A percentile compares a stretch with the other conserved stretches of the same genome.
Evolutionary conservation across 2,797 vertebrate genomes (phyloP).

Genomic region (Myiotriccus ornatus): DNA sequence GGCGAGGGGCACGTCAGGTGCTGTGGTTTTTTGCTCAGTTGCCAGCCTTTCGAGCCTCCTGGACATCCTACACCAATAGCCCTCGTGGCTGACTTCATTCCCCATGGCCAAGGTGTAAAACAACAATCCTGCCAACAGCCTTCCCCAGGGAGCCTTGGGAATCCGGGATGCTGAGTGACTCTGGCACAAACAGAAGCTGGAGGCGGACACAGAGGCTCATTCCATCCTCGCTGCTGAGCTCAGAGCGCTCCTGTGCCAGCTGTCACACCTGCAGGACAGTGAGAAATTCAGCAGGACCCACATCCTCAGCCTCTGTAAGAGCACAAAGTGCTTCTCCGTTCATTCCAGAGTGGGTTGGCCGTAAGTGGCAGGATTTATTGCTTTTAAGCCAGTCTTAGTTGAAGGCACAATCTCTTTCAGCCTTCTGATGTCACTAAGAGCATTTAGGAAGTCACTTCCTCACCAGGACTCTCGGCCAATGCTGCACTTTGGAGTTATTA

Average conservation of each 20-base stretch:
- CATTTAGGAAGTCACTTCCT: neutral
- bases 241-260: neutral
- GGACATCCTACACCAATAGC: neutral
- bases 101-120: neutral
- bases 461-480: neutral
- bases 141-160: neutral
- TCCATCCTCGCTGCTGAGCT: neutral
- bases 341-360: neutral
- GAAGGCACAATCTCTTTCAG: neutral
- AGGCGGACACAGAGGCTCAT: neutral
- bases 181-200: neutral
- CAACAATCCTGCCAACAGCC: neutral
- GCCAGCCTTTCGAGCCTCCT: neutral
- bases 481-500: slow-evolving; percentile 7
- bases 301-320: too few species aligned
- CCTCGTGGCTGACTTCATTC: neutral
- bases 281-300: neutral
- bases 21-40: neutral
- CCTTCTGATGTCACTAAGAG: neutral
- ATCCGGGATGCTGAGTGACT: neutral
- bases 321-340: neutral
- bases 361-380: neutral
- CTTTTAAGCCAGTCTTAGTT: neutral
- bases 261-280: neutral
- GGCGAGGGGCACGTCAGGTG: accelerated